Percentiles rank a stretch among this genome's conserved stretches.
These are phyloP conservation scores for Copsychus sechellarum DNA, from an alignment of 2,113 vertebrate species.

Conservation along the genomic window DNA sequence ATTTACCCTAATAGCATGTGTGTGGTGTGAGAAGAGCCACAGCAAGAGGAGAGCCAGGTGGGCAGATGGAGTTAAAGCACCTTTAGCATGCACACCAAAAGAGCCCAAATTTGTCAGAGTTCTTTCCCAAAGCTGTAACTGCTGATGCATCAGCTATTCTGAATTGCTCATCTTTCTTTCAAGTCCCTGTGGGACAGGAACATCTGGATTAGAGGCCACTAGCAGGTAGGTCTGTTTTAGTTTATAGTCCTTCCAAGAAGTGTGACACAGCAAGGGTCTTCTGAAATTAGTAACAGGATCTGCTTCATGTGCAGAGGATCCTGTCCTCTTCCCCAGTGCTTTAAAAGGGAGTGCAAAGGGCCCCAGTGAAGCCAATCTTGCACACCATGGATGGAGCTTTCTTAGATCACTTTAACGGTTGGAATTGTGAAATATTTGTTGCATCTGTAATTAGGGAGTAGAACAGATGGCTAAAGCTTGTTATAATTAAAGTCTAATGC, in stretches of 20 bases:
- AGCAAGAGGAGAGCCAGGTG: background rate
- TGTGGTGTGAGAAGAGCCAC: background rate
- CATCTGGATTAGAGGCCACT: background rate
- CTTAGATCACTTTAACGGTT: constrained; percentile 65
- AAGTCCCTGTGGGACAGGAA: background rate
- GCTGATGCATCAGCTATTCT: background rate
- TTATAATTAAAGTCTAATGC: constrained; percentile 79
- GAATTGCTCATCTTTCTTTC: background rate
- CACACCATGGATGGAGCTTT: constrained; percentile 27
- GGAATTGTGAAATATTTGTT: constrained; percentile 75
- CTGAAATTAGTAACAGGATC: background rate
- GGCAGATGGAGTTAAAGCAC: background rate
- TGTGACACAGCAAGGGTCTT: background rate
- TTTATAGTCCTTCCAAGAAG: background rate
- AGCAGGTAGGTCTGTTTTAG: background rate
- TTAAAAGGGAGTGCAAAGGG: background rate
- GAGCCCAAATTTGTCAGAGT: background rate
- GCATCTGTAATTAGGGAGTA: constrained; percentile 77
- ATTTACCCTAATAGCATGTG: background rate
- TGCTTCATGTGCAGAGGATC: background rate
- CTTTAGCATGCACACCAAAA: background rate
- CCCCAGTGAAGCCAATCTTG: constrained; percentile 7
- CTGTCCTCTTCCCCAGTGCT: background rate
- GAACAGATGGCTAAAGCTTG: constrained; percentile 71
- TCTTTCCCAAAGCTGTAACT: background rate